Percentiles rank a stretch among this genome's conserved stretches.
Evolutionary conservation across 2,113 vertebrate genomes (phyloP).

Genomic region (Puma concolor): DNA sequence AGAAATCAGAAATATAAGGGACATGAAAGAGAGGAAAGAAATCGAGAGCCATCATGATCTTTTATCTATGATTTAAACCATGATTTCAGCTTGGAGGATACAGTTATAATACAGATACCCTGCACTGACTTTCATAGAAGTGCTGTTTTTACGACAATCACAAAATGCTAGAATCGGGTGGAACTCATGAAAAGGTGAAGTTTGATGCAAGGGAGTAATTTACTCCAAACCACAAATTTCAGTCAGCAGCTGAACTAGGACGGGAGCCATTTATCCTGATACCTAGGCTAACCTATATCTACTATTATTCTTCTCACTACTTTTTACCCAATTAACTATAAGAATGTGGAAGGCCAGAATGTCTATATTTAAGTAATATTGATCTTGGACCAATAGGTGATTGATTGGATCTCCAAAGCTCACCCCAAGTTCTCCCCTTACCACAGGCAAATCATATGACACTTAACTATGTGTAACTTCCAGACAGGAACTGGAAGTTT

Average conservation of each 20-base stretch:
- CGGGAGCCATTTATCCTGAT: not conserved
- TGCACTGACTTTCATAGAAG: constrained; percentile 1
- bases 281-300: not conserved
- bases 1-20: not conserved
- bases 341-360: not conserved
- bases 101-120: not conserved
- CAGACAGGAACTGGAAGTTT: not conserved
- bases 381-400: not conserved
- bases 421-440: not conserved
- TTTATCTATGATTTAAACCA: not conserved
- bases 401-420: not conserved
- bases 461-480: not conserved
- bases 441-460: not conserved
- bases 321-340: not conserved
- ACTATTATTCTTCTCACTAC: not conserved
- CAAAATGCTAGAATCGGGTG: not conserved
- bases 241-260: not conserved
- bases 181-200: not conserved
- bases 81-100: not conserved
- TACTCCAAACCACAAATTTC: not conserved
- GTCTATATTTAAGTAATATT: not conserved
- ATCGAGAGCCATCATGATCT: not conserved
- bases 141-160: not conserved
- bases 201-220: not conserved
- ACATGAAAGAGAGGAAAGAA: not conserved